Percentiles rank a stretch among this genome's conserved stretches.
Conservation (phyloP, 1,140 invertebrate species). For the Trinorchestia longiramus region DNA sequence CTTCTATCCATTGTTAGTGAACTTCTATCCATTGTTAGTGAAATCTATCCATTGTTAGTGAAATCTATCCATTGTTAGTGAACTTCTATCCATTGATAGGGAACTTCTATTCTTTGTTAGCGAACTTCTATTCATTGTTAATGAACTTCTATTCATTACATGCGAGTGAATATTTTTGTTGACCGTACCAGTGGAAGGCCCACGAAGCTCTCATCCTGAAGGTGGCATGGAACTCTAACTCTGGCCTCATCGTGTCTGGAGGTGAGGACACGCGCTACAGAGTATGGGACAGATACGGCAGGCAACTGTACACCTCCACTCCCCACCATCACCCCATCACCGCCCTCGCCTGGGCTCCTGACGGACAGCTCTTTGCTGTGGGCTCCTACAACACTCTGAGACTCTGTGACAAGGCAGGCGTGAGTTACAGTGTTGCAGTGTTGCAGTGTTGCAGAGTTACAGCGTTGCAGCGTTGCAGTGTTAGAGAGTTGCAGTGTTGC, state of each 20-base stretch:
- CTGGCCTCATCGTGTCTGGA: slow-evolving; percentile 90
- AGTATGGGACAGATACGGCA: slow-evolving; percentile 93
- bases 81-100: too few relatives aligned
- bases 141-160: too few relatives aligned
- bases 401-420: slow-evolving; percentile 91
- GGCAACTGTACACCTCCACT: slow-evolving; percentile 85
- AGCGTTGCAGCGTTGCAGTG: too few relatives aligned
- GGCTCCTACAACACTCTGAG: slow-evolving; percentile 93
- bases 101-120: too few relatives aligned
- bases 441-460: too few relatives aligned
- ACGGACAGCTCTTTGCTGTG: slow-evolving; percentile 91
- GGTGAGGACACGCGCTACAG: slow-evolving; percentile 96
- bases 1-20: too few relatives aligned
- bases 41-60: too few relatives aligned
- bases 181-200: slow-evolving; percentile 85
- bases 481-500: too few relatives aligned
- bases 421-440: neutral
- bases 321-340: slow-evolving; percentile 92
- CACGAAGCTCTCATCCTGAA: slow-evolving; percentile 93
- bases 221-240: slow-evolving; percentile 89
- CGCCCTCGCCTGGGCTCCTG: slow-evolving; percentile 88
- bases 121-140: too few relatives aligned
- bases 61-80: too few relatives aligned
- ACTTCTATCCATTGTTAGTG: too few relatives aligned
- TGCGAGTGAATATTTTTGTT: too few relatives aligned